These are phyloP conservation scores for Hemistola chrysoprasaria DNA, from an alignment of 2,888 invertebrate genomes.

Conservation along the genomic window DNA sequence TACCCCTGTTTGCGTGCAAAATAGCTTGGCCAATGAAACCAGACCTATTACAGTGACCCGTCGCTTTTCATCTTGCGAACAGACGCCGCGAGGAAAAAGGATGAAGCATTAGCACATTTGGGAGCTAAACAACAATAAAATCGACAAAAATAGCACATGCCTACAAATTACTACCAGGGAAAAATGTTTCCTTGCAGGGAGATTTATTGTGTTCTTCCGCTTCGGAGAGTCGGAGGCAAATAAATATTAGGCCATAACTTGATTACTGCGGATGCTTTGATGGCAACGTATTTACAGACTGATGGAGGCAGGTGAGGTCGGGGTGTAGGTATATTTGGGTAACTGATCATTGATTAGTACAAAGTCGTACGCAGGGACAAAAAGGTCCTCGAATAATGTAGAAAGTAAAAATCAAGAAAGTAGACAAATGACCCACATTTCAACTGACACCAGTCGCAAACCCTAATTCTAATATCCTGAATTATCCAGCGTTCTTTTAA, in stretches of 20 bases:
- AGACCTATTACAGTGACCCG: slow-evolving; percentile 50
- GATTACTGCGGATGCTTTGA: slow-evolving; percentile 47
- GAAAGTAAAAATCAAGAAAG: too few relatives aligned
- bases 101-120: slow-evolving; percentile 40
- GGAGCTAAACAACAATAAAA: slow-evolving; percentile 56
- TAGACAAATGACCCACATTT: slow-evolving; percentile 1
- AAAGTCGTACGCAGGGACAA: too few relatives aligned
- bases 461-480: neutral
- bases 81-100: slow-evolving; percentile 25
- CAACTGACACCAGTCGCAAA: neutral
- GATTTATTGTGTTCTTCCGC: slow-evolving; percentile 41
- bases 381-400: too few relatives aligned
- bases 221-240: slow-evolving; percentile 35
- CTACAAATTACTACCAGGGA: slow-evolving; percentile 48
- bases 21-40: slow-evolving; percentile 49
- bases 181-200: slow-evolving; percentile 42
- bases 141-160: slow-evolving; percentile 44
- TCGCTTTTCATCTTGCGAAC: slow-evolving; percentile 32
- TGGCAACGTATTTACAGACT: slow-evolving; percentile 35
- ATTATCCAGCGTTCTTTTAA: slow-evolving; percentile 20
- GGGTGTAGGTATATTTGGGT: too few relatives aligned
- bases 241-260: slow-evolving; percentile 54
- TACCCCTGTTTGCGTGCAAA: slow-evolving; percentile 49
- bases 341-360: too few relatives aligned
- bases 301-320: slow-evolving; percentile 35